These are phyloP conservation scores for Cynopterus brachyotis DNA, from an alignment of 2,113 vertebrate genomes.

Conservation along the genomic window DNA sequence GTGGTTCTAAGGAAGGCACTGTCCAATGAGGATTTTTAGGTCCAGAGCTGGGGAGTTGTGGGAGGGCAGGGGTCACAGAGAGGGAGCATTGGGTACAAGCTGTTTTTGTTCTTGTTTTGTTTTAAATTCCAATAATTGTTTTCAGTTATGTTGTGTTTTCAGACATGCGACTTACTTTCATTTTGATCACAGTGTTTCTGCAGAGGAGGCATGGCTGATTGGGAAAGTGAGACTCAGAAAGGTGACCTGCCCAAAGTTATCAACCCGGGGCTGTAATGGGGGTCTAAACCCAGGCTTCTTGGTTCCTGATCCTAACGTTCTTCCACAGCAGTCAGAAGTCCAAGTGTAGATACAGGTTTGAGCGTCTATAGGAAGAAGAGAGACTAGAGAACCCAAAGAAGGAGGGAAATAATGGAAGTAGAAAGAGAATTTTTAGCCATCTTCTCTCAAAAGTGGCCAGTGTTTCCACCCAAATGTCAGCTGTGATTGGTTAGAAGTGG, in stretches of 20 bases:
- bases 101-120: conserved; percentile 67
- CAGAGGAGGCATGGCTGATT: background rate
- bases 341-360: background rate
- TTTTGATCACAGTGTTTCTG: conserved; percentile 18
- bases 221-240: background rate
- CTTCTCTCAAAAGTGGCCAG: background rate
- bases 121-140: conserved; percentile 70
- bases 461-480: background rate
- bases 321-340: background rate
- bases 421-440: background rate
- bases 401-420: background rate
- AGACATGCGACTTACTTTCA: background rate
- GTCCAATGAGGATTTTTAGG: background rate
- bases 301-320: background rate
- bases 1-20: background rate
- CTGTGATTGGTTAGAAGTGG: background rate
- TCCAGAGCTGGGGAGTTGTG: background rate
- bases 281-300: background rate
- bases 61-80: conserved; percentile 33
- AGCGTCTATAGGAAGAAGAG: background rate
- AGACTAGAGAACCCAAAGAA: background rate
- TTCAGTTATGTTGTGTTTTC: conserved; percentile 49
- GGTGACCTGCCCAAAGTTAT: background rate
- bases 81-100: conserved; percentile 41
- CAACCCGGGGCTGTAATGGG: fast-evolving